A percentile compares a stretch with the other conserved stretches of the same genome.
Conservation (phyloP, 2,797 vertebrate genomes). For the Lutra lutra region DNA sequence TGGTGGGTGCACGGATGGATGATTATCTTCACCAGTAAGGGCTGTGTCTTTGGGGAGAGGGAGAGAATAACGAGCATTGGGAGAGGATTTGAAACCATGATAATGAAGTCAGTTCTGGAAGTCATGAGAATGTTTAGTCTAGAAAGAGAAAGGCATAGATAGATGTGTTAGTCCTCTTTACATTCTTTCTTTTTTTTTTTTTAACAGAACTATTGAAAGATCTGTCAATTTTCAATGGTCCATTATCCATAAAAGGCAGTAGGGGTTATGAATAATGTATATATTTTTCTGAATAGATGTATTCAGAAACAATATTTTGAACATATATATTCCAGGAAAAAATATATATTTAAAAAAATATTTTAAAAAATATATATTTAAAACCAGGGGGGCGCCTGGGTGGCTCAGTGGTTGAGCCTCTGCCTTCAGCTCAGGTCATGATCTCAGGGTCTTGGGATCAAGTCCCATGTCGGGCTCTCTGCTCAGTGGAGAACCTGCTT, state of each 20-base stretch:
- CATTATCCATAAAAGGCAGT: background rate
- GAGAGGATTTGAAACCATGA: background rate
- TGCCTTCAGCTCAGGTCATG: too few relatives aligned
- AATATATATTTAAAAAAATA: too few relatives aligned
- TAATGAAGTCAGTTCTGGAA: background rate
- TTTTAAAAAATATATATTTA: background rate
- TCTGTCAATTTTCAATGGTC: background rate
- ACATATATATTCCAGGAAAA: background rate
- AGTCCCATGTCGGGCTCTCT: too few relatives aligned
- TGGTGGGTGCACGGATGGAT: background rate
- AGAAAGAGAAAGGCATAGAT: background rate
- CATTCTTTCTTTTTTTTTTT: background rate
- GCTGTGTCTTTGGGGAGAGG: too few relatives aligned
- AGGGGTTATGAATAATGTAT: conserved; percentile 2
- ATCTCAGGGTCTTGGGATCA: too few relatives aligned
- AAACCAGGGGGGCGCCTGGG: background rate
- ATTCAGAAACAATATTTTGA: background rate
- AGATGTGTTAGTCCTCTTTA: background rate
- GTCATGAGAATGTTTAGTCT: background rate
- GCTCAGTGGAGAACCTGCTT: too few relatives aligned
- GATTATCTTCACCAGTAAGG: background rate
- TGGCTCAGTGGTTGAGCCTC: too few relatives aligned
- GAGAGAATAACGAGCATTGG: fast-evolving
- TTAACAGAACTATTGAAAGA: background rate
- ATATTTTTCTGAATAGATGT: background rate